Percentiles rank a stretch among this genome's conserved stretches.
These are phyloP conservation scores for Orthochromis malagaraziensis DNA, from an alignment of 2,113 vertebrate species.

Conservation along the genomic window DNA sequence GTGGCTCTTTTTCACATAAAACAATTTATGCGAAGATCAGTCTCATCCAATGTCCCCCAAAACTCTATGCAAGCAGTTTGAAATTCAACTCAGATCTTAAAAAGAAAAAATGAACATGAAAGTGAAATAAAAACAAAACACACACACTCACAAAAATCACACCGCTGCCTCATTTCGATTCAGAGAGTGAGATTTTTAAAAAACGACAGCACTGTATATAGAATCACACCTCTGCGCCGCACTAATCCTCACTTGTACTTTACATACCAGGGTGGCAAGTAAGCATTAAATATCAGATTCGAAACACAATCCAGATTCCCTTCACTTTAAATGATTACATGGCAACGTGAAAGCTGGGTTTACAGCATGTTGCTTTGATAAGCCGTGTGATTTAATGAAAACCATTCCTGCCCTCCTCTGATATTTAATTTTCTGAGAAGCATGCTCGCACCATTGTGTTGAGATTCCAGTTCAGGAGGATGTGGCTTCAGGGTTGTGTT, in stretches of 20 bases:
- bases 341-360: not conserved
- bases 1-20: not conserved
- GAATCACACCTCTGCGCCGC: not conserved
- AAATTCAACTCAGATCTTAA: not conserved
- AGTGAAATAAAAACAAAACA: not conserved
- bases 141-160: not conserved
- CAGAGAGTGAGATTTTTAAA: not conserved
- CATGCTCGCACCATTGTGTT: not conserved
- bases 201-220: not conserved
- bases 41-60: not conserved
- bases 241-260: not conserved
- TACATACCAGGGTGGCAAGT: not conserved
- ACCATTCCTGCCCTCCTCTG: not conserved
- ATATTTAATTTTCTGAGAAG: not conserved
- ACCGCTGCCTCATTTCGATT: not conserved
- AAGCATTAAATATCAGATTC: slow-evolving; percentile 18
- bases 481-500: not conserved
- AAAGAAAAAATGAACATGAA: not conserved
- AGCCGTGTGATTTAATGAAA: slow-evolving; percentile 10
- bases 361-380: slow-evolving; percentile 1
- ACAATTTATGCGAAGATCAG: not conserved
- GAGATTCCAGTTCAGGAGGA: not conserved
- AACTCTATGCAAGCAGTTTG: not conserved
- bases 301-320: slow-evolving; percentile 17
- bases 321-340: slow-evolving; percentile 3